A percentile compares a stretch with the other conserved stretches of the same genome.
Conservation (phyloP, 2,888 invertebrate genomes). For the Phymatocera aterrima region DNA sequence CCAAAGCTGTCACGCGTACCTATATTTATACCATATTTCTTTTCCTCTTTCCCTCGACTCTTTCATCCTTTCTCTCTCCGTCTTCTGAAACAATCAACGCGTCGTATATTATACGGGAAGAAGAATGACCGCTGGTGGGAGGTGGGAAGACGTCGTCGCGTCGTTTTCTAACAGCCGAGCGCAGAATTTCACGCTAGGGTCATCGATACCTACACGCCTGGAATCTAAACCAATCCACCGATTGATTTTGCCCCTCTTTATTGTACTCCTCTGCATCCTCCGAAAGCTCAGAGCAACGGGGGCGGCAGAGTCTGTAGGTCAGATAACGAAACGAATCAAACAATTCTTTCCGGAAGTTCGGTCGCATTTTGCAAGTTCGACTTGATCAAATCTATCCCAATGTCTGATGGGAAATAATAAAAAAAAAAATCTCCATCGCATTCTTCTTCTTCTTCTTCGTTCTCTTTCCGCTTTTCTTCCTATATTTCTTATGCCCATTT, state of each 20-base stretch:
- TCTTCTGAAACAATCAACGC: slow-evolving; percentile 24
- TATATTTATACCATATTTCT: not conserved
- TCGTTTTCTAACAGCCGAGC: not conserved
- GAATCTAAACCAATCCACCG: slow-evolving; percentile 29
- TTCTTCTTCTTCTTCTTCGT: not conserved
- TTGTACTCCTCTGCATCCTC: too few relatives aligned
- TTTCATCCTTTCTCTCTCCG: not conserved
- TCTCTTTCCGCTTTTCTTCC: too few relatives aligned
- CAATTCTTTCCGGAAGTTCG: not conserved
- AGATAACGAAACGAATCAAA: not conserved
- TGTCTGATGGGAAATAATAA: too few relatives aligned
- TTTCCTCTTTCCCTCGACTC: not conserved
- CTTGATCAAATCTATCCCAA: not conserved
- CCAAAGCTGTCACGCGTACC: not conserved
- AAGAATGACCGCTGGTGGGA: not conserved
- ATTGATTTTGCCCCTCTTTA: too few relatives aligned
- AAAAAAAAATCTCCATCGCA: not conserved
- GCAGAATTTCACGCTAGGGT: slow-evolving; percentile 43
- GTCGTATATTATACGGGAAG: not conserved
- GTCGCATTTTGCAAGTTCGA: not conserved
- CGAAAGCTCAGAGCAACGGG: too few relatives aligned
- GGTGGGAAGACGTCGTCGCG: too few relatives aligned
- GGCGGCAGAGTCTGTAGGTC: too few relatives aligned
- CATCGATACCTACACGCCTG: not conserved
- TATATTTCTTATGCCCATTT: too few relatives aligned